Evolutionary conservation across 1,140 invertebrate species (phyloP).

Genomic region (Drosophila simulans): DNA sequence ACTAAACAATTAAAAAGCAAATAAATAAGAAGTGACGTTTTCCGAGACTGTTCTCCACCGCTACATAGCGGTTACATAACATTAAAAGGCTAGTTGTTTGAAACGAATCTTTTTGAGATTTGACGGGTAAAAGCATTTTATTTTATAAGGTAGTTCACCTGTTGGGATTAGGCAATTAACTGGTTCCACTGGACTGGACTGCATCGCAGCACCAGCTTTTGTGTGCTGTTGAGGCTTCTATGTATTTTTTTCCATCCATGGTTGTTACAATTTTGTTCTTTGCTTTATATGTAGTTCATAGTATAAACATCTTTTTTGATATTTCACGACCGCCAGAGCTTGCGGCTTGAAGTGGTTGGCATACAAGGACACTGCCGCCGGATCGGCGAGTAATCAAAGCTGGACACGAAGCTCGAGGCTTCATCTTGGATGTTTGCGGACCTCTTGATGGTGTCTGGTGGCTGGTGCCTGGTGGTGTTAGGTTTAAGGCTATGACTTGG

Average conservation of each 20-base stretch:
- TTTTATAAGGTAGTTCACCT: neutral
- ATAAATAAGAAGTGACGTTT: too few relatives aligned
- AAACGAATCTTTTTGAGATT: too few relatives aligned
- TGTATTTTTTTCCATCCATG: neutral
- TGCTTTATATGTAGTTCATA: neutral
- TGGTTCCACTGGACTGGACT: too few relatives aligned
- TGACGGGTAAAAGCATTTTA: too few relatives aligned
- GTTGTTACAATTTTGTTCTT: neutral
- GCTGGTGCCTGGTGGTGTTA: neutral
- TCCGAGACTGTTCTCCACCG: too few relatives aligned
- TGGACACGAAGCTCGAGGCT: constrained; percentile 6
- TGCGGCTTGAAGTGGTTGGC: constrained; percentile 37
- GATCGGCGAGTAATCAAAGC: constrained; percentile 49
- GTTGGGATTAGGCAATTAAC: neutral
- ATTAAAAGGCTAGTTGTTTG: too few relatives aligned
- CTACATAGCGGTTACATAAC: too few relatives aligned
- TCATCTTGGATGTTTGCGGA: constrained; percentile 25
- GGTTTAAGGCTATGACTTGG: neutral
- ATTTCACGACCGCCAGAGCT: neutral
- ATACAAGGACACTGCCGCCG: constrained; percentile 46
- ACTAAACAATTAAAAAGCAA: too few relatives aligned
- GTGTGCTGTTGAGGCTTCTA: neutral
- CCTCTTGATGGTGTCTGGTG: constrained; percentile 5
- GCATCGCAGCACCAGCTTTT: neutral
- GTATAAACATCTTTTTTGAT: neutral